Percentiles rank a stretch among this genome's conserved stretches.
Evolutionary conservation across 2,888 invertebrate species (phyloP).

Genomic region (Spialia ferax): DNA sequence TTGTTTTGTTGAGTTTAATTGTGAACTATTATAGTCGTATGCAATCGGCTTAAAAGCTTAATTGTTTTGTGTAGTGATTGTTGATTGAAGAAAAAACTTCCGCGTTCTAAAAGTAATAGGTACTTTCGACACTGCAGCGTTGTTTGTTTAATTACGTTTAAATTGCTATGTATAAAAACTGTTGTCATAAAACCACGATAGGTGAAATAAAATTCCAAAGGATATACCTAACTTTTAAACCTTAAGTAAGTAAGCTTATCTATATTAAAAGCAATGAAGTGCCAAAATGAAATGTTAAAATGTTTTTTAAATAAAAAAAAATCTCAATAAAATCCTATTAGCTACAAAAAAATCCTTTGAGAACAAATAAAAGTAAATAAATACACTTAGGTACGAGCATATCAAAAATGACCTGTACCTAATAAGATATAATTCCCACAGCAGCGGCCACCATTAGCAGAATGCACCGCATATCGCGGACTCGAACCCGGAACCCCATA

Average conservation of each 20-base stretch:
- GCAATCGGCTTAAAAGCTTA: conserved; percentile 1
- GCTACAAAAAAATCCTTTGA: no score
- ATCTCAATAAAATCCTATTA: no score
- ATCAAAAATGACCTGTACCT: not conserved
- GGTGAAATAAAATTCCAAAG: no score
- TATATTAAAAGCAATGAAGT: no score
- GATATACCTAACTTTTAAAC: no score
- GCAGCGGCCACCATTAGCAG: conserved; percentile 24
- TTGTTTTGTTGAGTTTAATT: conserved; percentile 8
- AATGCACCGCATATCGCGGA: conserved; percentile 26
- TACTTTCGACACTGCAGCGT: not conserved
- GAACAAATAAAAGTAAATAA: no score
- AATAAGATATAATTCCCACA: not conserved
- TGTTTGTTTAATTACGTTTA: no score
- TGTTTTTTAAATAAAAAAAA: no score
- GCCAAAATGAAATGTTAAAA: no score
- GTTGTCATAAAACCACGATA: no score
- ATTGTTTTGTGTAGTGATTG: not conserved
- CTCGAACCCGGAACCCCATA: conserved; percentile 51
- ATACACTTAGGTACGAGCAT: not conserved
- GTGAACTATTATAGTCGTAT: not conserved
- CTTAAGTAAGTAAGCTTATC: no score
- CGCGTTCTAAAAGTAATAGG: not conserved
- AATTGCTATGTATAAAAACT: not conserved
- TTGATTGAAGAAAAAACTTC: not conserved